Percentiles rank a stretch among this genome's conserved stretches.
These are phyloP conservation scores for Dasypus novemcinctus DNA, from an alignment of 2,113 vertebrate species.

Conservation along the genomic window DNA sequence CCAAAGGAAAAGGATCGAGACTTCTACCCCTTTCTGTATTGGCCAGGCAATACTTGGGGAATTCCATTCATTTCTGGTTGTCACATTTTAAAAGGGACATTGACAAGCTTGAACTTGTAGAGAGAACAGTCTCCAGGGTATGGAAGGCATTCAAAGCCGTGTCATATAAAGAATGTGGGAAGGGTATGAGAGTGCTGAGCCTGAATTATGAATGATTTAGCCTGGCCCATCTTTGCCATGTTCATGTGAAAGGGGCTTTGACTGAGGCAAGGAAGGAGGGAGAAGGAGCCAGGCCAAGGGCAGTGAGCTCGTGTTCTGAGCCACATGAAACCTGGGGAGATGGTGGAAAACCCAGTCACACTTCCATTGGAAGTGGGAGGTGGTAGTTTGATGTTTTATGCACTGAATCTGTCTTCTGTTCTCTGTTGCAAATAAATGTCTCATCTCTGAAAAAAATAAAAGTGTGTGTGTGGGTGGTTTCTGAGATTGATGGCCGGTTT, in stretches of 20 bases:
- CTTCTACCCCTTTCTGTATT: background rate
- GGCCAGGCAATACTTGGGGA: background rate
- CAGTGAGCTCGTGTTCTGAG: too few relatives aligned
- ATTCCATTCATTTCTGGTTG: background rate
- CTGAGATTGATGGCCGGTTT: accelerated
- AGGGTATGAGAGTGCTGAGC: background rate
- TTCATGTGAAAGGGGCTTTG: background rate
- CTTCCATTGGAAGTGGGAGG: too few relatives aligned
- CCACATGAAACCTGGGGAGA: too few relatives aligned
- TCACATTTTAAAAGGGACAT: background rate
- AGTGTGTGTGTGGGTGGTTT: too few relatives aligned
- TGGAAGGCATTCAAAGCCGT: background rate
- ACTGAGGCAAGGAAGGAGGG: accelerated
- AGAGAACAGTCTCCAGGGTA: background rate
- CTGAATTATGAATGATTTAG: background rate
- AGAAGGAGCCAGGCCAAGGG: too few relatives aligned
- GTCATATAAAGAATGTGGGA: background rate
- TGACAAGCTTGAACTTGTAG: background rate
- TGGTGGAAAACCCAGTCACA: too few relatives aligned
- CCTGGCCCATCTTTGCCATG: background rate
- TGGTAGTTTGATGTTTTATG: too few relatives aligned
- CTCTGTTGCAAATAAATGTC: too few relatives aligned
- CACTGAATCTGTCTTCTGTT: too few relatives aligned
- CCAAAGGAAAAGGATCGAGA: background rate
- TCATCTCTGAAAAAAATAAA: too few relatives aligned